Conservation (phyloP, 2,113 vertebrate genomes). For the Corythaixoides concolor region DNA sequence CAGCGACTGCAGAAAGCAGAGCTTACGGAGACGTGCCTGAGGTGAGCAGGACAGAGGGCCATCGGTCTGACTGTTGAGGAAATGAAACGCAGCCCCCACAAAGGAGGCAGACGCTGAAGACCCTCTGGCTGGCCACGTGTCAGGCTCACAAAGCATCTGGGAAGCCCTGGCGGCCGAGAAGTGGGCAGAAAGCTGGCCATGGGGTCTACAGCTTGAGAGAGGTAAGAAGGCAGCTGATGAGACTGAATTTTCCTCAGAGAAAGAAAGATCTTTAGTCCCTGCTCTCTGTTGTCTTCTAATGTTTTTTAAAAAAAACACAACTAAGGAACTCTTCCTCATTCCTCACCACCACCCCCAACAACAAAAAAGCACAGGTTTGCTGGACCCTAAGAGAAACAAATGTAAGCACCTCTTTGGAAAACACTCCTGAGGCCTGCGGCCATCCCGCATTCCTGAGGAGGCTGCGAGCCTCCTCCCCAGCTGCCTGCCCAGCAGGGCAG, state of each 20-base stretch:
- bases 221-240: neutral
- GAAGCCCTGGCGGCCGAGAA: neutral
- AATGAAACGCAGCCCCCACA: neutral
- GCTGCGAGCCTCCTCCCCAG: neutral
- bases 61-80: neutral
- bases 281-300: neutral
- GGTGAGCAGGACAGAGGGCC: neutral
- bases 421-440: slow-evolving; percentile 34
- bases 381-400: slow-evolving; percentile 20
- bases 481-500: slow-evolving; percentile 30
- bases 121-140: neutral
- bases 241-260: neutral
- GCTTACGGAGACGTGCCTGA: neutral
- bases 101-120: neutral
- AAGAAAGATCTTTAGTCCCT: neutral
- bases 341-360: neutral
- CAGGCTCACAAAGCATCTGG: neutral
- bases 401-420: slow-evolving; percentile 36
- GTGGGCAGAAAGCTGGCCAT: neutral
- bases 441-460: slow-evolving; percentile 47
- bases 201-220: neutral
- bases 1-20: neutral
- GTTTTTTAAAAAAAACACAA: neutral
- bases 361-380: neutral
- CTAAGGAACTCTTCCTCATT: neutral